Evolutionary conservation across 2,888 invertebrate species (phyloP), one percentile per base, ranked within the genome.

Genomic region (Drosophila vallismaia): DNA sequence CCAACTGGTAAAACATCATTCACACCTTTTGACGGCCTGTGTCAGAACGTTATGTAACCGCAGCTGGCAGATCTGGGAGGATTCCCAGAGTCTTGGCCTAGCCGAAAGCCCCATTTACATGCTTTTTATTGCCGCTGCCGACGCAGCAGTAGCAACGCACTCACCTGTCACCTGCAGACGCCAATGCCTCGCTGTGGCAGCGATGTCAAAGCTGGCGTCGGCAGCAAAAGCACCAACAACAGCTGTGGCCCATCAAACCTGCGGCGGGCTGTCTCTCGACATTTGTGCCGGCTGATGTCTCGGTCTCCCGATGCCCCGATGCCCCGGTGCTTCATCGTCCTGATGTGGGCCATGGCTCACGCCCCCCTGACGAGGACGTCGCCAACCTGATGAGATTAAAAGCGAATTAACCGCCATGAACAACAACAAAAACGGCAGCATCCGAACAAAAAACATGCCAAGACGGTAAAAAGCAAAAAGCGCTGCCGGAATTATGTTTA

Each of bases 361-460:
- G 81, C 57, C 54, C 73, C 51, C 46, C 60, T 48, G 71, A 62
- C 63, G 67, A 54, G 33, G 62, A 48, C 53, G 58, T 46, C 48
- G 58, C 49, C 59, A 75, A 74, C 64, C 77, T 77, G 77, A 75
- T 72, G 71, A 74, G 78, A 86, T 86, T 84, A 85, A 82, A 84
- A 69, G 72, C 74, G 69, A 77, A 84, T 86, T 86, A 86, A 78
- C 75, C 81, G 56, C 59, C 76, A 67, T 69, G 73, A 76, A 66
- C 74, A 71, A 79, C 71, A 72, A 67, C 48, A n/a, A 10, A 42
- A 53, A 54, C 42, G 28, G 5, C 36, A 53, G 48, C 68, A 55
- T 48, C 50, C 56, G 63, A n/a, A 14, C 68, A 19, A 52, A 60
- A 59, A 53, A 49, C 29, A 71, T 59, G 51, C 56, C 49, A 49